Base-by-base conservation (phyloP, 2,888 invertebrate genomes). In the Sphecodes monilicornis region DNA sequence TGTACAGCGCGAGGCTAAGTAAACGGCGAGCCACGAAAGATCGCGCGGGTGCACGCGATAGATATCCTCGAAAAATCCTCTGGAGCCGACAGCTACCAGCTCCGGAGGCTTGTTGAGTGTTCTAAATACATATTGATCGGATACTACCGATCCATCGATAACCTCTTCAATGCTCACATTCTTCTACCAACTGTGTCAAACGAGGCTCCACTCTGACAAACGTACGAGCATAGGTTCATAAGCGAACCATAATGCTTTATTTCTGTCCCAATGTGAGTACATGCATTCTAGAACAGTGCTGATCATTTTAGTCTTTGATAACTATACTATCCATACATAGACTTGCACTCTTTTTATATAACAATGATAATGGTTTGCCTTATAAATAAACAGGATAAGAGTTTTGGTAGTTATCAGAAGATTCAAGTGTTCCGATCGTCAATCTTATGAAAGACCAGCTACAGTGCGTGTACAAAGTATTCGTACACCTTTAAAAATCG, bases 21-120 rank as follows among this genome's bases (percentile, higher is more conserved):
- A 64, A 83, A 78, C 80, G 75, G 77, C 60, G n/a, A 46, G 1
- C 16, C 72, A 13, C 22, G 18, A 64, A 73, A 69, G 82, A 73
- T 83, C 46, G 81, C 16, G 39, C 41, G 41, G n/a, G 50, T 18
- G 39, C 72, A 72, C 72, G 60, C 72, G 50, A 46, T 46, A 50
- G 22, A 6, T 29, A 36, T 50, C 70, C 43, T n/a, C n/a, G 46
- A 78, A 71, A 78, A 80, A 43, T 13, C n/a, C 3, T 13, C n/a
- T 29, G 11, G 6, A 5, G 18, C 57, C 32, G 36, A 18, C 50
- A 50, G 18, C 32, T 57, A 39, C 46, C 46, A 36, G 32, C 18
- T 10, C 39, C 18, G 18, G 3, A 54, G 8, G n/a, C 39, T 32
- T n/a, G 22, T 32, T 1, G 11, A 68, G 66, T 39, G 10, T 68